Evolutionary conservation across 2,113 vertebrate species (phyloP).

Genomic region (Ramphastos sulfuratus): DNA sequence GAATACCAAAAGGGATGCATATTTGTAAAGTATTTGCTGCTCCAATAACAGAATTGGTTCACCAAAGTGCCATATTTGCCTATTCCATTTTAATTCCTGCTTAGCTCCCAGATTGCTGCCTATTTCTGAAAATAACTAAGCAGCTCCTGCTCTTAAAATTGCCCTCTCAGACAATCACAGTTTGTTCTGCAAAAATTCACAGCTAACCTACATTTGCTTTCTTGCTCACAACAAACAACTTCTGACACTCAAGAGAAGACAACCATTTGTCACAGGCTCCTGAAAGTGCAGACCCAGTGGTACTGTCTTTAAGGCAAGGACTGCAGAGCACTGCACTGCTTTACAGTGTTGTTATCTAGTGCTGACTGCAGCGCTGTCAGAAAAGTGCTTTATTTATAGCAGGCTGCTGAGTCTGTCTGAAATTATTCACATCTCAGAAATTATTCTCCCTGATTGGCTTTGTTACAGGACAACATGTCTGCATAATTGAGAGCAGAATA

Average conservation of each 20-base stretch:
- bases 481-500: constrained; percentile 44
- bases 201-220: neutral
- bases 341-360: neutral
- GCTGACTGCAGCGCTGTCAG: neutral
- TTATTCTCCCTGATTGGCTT: constrained; percentile 4
- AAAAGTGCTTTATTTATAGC: constrained; percentile 49
- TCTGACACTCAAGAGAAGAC: neutral
- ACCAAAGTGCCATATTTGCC: neutral
- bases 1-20: neutral
- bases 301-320: neutral
- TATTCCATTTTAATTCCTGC: neutral
- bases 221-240: neutral
- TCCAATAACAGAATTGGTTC: neutral
- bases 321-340: neutral
- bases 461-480: constrained; percentile 30
- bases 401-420: constrained; percentile 28
- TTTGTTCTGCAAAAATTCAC: neutral
- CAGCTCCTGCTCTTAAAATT: neutral
- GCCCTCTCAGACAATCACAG: neutral
- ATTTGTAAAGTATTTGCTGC: neutral
- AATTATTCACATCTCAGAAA: constrained; percentile 23
- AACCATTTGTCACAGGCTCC: neutral
- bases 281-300: neutral
- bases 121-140: neutral
- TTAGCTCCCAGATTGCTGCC: neutral